Conservation (phyloP, 2,888 invertebrate genomes). For the Lumbricus terrestris region DNA sequence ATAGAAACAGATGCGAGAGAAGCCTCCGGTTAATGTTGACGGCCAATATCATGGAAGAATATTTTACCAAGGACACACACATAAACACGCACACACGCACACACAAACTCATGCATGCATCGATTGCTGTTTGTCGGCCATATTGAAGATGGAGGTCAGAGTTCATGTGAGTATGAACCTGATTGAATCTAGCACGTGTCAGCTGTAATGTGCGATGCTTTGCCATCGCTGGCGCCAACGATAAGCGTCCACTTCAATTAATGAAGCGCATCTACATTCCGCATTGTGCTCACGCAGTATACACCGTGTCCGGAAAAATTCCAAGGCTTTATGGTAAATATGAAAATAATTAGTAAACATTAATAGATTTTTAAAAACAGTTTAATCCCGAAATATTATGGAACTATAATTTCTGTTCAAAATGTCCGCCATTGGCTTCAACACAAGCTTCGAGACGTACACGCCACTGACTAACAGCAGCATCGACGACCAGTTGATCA, state of each 20-base stretch:
- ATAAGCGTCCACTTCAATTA: constrained; percentile 3
- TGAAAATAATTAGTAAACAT: too few species aligned
- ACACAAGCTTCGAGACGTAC: too few species aligned
- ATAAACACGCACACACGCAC: not conserved
- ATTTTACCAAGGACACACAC: not conserved
- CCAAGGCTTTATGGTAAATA: too few species aligned
- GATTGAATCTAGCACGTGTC: not conserved
- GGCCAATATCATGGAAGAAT: not conserved
- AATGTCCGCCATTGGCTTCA: too few species aligned
- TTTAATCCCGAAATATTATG: too few species aligned
- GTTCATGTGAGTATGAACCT: not conserved
- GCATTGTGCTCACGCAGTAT: not conserved
- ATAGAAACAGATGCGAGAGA: too few species aligned
- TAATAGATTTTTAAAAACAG: too few species aligned
- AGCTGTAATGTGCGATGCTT: not conserved
- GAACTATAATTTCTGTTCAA: too few species aligned
- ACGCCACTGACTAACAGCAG: too few species aligned
- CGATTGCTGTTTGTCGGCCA: not conserved
- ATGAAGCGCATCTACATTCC: not conserved
- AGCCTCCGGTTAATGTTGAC: too few species aligned
- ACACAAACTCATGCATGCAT: not conserved
- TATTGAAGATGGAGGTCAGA: not conserved
- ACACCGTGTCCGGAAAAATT: too few species aligned
- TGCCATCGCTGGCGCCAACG: not conserved
- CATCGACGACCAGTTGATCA: too few species aligned